phyloP scores from a whole-genome alignment of 2,797 vertebrate genomes.

The Amblyopsis hoosieri region DNA sequence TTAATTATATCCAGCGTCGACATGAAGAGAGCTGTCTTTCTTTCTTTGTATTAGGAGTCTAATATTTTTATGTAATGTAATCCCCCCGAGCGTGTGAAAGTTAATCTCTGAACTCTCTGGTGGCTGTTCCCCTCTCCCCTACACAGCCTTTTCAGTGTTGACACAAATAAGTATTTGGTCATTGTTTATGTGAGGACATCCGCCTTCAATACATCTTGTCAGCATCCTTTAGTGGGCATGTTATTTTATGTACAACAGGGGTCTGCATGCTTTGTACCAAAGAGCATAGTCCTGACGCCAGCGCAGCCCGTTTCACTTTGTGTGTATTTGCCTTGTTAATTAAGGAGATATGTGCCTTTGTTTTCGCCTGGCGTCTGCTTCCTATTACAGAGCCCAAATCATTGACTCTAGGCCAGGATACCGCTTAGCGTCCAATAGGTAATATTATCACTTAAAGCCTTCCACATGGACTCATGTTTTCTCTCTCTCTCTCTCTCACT shows the following conservation, averaged over 20 bases:
- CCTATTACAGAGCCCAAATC: conserved; percentile 71
- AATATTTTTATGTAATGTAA: background rate
- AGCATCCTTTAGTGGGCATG: no score
- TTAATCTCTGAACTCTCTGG: no score
- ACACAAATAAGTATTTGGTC: background rate
- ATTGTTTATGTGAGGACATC: background rate
- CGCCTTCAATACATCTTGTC: background rate
- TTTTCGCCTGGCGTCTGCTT: conserved; percentile 67
- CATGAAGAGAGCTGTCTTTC: no score
- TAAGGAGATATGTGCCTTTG: conserved; percentile 58
- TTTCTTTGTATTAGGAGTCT: no score
- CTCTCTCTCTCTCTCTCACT: conserved; percentile 30
- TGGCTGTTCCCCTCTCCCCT: no score
- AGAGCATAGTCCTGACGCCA: background rate
- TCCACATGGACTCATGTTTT: conserved; percentile 77
- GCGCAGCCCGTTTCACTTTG: conserved; percentile 2
- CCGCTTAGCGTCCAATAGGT: conserved; percentile 76
- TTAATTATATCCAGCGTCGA: no score
- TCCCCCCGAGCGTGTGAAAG: background rate
- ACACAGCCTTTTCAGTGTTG: no score
- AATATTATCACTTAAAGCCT: conserved; percentile 79
- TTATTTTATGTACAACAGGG: no score
- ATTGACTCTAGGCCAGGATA: conserved; percentile 70
- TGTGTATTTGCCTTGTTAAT: conserved; percentile 57
- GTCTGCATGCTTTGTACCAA: no score